Percentiles rank a stretch among this genome's conserved stretches.
Evolutionary conservation across 2,888 invertebrate species (phyloP).

Genomic region (Rosalia funebris): DNA sequence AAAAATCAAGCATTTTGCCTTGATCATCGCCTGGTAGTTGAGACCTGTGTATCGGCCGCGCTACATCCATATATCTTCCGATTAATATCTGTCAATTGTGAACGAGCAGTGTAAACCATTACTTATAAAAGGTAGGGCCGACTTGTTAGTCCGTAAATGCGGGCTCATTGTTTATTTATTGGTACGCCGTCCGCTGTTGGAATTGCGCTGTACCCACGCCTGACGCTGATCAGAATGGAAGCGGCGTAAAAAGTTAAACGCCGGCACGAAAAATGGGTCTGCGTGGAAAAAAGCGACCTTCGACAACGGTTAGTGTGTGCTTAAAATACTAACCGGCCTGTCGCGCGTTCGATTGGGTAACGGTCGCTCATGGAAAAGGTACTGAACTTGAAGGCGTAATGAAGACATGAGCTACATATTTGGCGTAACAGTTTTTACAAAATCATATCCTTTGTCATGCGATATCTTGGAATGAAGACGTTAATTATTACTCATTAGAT

Average conservation of each 20-base stretch:
- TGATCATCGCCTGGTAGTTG: no score
- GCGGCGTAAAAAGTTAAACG: background rate
- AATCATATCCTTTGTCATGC: no score
- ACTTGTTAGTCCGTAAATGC: conserved; percentile 33
- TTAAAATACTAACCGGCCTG: background rate
- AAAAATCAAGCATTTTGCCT: no score
- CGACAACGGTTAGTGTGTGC: background rate
- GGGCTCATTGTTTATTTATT: conserved; percentile 46
- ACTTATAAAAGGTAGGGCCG: conserved; percentile 30
- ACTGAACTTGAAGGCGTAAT: background rate
- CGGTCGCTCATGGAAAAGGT: background rate
- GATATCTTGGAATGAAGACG: no score
- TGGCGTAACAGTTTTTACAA: no score
- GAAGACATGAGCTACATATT: background rate
- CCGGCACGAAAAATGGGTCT: background rate
- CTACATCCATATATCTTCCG: no score
- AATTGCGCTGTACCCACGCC: conserved; percentile 31
- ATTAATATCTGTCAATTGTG: background rate
- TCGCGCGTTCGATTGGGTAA: background rate
- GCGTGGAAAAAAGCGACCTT: background rate
- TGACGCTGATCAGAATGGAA: background rate
- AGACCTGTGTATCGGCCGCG: no score
- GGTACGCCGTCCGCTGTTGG: conserved; percentile 32
- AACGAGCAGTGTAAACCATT: background rate
- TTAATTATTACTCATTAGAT: no score